Base-by-base conservation (phyloP, 2,888 invertebrate genomes). In the Caenorhabditis sp. region DNA sequence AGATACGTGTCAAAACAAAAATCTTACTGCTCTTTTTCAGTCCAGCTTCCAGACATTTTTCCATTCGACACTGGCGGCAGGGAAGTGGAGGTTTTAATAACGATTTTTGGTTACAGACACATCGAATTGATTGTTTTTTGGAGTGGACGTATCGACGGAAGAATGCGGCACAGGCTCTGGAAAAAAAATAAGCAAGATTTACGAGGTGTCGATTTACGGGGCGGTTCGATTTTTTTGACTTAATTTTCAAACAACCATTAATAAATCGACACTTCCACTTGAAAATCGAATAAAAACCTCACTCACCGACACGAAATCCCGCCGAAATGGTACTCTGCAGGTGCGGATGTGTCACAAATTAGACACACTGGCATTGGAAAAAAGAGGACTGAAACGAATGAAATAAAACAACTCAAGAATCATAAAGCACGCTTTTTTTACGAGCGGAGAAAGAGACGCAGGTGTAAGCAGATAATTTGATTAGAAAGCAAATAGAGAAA, bases 91-190 rank as follows among this genome's bases (percentile, higher is more conserved):
- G 62, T 13, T 24, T 32, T 32, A 72, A 56, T 72, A 64, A 24
- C 71, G 22, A 4, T 55, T 37, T 53, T 37, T 11, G 55, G 71
- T 15, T 35, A 64, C 47, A 47, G 64, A 4, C n/a, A n/a, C n/a
- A n/a, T n/a, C n/a, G n/a, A n/a, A n/a, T n/a, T n/a, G n/a, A n/a
- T n/a, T n/a, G n/a, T n/a, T n/a, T n/a, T n/a, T n/a, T n/a, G n/a
- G 72, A 72, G 37, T 64, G 56, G 24, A 72, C 72, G 35, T 53
- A 71, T 47, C 71, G 35, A 13, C 71, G 62, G 35, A 71, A 71
- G 44, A 71, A 71, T 2, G 72, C 72, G 15, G 72, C 72, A 64
- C 72, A 72, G 4, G 64, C 64, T 37, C 72, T 72, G 50, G 35
- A 72, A 40, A 13, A n/a, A n/a, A n/a, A n/a, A n/a, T n/a, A n/a